Evolutionary conservation across 2,797 vertebrate genomes (phyloP), one percentile per base, ranked within the genome.

Genomic region (Chelonia mydas): DNA sequence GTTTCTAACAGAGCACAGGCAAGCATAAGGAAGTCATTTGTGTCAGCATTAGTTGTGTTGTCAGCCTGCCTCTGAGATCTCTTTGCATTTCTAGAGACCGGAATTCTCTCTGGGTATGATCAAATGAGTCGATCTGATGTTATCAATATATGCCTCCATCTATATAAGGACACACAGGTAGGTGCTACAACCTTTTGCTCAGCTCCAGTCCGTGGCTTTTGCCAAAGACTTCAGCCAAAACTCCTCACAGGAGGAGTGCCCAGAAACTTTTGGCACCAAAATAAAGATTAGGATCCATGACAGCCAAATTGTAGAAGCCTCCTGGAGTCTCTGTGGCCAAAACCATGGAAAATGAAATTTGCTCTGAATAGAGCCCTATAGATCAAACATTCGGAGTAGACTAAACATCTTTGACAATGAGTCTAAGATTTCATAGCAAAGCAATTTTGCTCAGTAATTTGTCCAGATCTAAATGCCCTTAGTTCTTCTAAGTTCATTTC

Each of bases 401-500:
- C 97, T 98, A 97, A 98, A 98, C 97, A 97, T 97, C 95, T 97
- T 95, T 97, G 96, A 98, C 98, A 98, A 98, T 92, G 96, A 98
- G 94, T 97, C 93, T 97, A 96, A 98, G 98, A 98, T 98, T 98
- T 98, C 97, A 96, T 88, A 97, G 97, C 95, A 95, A 98, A 97
- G 97, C 98, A 98, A 96, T 98, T 98, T 98, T 97, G 88, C 95
- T 97, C 94, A 96, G 97, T 98, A 98, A 98, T 98, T 98, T 97
- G 95, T 97, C 98, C 93, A 95, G 94, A 93, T 94, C 96, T 98
- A 98, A 98, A 97, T 97, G 96, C 92, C 93, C 97, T 96, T 96
- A 96, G 95, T 96, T 97, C 95, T 92, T 96, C 89, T 96, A 97
- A 98, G 96, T 98, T 98, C 97, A 97, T 98, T 98, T 97, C 96